Evolutionary conservation across 2,888 invertebrate genomes (phyloP).

Genomic region (Caenorhabditis sp.): DNA sequence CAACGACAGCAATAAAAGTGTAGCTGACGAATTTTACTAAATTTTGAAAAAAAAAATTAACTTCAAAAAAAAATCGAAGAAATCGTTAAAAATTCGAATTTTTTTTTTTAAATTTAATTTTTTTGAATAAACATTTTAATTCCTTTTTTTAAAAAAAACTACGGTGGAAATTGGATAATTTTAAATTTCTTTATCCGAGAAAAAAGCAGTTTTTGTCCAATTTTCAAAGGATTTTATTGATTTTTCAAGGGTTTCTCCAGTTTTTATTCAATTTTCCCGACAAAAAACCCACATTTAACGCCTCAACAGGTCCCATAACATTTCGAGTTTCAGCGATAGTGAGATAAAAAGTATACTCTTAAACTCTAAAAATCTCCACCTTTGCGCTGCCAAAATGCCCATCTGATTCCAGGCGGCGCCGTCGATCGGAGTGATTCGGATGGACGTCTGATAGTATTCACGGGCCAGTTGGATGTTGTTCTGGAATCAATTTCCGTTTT

Average conservation of each 20-base stretch:
- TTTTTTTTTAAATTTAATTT: neutral
- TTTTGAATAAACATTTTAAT: neutral
- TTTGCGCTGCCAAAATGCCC: conserved; percentile 34
- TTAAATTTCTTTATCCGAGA: too few species aligned
- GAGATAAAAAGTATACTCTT: too few species aligned
- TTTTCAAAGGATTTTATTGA: too few species aligned
- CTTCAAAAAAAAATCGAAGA: neutral
- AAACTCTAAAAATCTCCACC: conserved; percentile 12
- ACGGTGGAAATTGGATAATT: too few species aligned
- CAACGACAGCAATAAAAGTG: too few species aligned
- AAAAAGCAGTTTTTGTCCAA: too few species aligned
- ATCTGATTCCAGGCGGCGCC: conserved; percentile 72
- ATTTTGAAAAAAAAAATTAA: neutral
- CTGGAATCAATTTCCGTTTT: conserved; percentile 26
- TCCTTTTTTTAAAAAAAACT: too few species aligned
- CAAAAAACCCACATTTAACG: too few species aligned
- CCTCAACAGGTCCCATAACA: too few species aligned
- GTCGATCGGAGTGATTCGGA: conserved; percentile 53
- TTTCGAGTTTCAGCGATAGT: too few species aligned
- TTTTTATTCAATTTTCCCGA: too few species aligned
- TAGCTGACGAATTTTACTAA: neutral
- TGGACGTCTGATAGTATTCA: conserved; percentile 59
- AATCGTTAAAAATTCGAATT: neutral
- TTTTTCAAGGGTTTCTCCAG: too few species aligned
- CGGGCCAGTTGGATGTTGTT: conserved; percentile 32